phyloP scores from a whole-genome alignment of 2,113 vertebrate genomes.

The Synchiropus splendidus region DNA sequence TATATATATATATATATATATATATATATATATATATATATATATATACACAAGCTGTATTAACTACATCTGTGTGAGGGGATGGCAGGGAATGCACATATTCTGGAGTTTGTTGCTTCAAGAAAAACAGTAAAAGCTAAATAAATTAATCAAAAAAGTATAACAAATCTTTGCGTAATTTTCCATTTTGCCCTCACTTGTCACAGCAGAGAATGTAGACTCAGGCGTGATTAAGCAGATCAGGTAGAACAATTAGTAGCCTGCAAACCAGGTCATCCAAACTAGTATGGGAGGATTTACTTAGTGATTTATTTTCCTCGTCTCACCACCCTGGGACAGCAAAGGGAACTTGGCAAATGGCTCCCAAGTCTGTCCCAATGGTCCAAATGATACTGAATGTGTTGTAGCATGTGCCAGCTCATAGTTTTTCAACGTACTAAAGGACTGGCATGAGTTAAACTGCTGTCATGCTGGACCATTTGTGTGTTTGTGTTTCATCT shows the following conservation, averaged over 20 bases:
- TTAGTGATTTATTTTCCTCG: slow-evolving; percentile 63
- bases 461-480: no score
- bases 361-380: slow-evolving; percentile 49
- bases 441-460: slow-evolving; percentile 2
- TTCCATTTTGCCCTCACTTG: no score
- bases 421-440: slow-evolving; percentile 22
- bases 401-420: slow-evolving; percentile 53
- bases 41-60: no score
- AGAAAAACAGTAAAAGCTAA: slow-evolving; percentile 3
- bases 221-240: slow-evolving; percentile 62
- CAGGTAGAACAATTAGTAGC: slow-evolving; percentile 58
- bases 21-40: no score
- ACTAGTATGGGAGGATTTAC: slow-evolving; percentile 52
- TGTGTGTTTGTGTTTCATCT: no score
- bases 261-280: slow-evolving; percentile 64
- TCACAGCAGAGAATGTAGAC: slow-evolving; percentile 20
- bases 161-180: no score
- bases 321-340: slow-evolving; percentile 36
- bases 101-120: slow-evolving; percentile 6
- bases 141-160: no score
- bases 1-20: no score
- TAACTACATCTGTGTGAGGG: no score
- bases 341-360: slow-evolving; percentile 61
- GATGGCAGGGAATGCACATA: no score
- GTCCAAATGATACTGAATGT: slow-evolving; percentile 57